phyloP scores from a whole-genome alignment of 2,113 vertebrate species.

The Gulo gulo region DNA sequence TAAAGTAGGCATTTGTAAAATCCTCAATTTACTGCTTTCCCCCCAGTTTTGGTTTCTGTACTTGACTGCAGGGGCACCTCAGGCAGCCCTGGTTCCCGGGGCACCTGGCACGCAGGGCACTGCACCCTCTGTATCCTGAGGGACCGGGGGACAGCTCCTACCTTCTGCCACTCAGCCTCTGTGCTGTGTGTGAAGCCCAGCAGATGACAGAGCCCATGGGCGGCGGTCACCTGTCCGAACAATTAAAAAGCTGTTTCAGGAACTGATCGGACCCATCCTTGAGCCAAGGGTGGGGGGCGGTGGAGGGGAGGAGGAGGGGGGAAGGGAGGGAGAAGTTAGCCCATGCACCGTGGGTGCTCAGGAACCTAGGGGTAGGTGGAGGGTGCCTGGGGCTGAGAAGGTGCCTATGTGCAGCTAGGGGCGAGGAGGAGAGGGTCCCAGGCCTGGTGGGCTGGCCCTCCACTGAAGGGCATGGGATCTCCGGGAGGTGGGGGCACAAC shows the following conservation, averaged over 20 bases:
- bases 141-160: constrained; percentile 56
- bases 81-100: neutral
- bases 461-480: neutral
- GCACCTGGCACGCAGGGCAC: no score
- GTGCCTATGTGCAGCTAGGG: neutral
- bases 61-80: neutral
- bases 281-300: neutral
- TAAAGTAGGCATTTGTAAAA: neutral
- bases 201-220: constrained; percentile 94
- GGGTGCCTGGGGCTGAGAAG: neutral
- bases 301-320: no score
- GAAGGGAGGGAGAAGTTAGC: neutral
- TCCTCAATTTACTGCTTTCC: neutral
- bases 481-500: neutral
- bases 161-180: constrained; percentile 88
- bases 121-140: neutral
- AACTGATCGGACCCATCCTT: neutral
- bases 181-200: constrained; percentile 92
- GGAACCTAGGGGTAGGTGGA: no score
- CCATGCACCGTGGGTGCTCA: no score
- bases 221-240: constrained; percentile 87
- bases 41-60: neutral
- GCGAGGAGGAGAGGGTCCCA: neutral
- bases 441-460: neutral
- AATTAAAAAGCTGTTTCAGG: neutral